Conservation (phyloP, 2,113 vertebrate genomes). For the Petroica traversi region DNA sequence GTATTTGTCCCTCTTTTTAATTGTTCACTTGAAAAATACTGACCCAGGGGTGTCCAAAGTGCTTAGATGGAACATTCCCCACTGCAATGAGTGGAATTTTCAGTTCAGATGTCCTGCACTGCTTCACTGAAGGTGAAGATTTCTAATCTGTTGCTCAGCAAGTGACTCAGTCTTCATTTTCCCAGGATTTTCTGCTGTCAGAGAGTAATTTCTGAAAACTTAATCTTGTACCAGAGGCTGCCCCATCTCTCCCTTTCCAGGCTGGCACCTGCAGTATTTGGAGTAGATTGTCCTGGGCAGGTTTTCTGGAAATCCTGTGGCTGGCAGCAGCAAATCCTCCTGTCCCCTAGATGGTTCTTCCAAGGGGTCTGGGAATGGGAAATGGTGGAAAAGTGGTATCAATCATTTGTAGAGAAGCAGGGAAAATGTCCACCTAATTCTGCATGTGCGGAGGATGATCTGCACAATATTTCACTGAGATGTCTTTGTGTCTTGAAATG, state of each 20-base stretch:
- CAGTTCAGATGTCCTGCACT: not conserved
- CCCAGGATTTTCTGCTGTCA: not conserved
- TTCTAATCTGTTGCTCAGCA: not conserved
- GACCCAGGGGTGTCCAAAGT: not conserved
- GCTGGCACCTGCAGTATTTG: rapidly evolving
- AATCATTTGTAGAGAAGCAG: not conserved
- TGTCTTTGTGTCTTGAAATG: not conserved
- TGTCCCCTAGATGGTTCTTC: not conserved
- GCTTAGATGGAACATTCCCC: not conserved
- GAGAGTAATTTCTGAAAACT: not conserved
- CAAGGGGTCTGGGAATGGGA: not conserved
- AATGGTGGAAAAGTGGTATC: not conserved
- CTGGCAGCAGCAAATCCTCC: not conserved
- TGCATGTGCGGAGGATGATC: not conserved
- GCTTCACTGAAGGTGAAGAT: not conserved
- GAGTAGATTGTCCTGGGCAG: not conserved
- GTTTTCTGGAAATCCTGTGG: not conserved
- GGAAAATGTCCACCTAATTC: not conserved
- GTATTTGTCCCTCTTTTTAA: not conserved
- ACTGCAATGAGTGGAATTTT: not conserved
- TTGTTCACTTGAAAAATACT: not conserved
- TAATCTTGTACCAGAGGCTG: not conserved
- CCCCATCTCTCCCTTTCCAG: not conserved
- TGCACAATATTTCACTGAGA: not conserved
- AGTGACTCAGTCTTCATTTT: not conserved